Base-by-base conservation (phyloP, 1,140 invertebrate species). In the Lanistes nyassanus region DNA sequence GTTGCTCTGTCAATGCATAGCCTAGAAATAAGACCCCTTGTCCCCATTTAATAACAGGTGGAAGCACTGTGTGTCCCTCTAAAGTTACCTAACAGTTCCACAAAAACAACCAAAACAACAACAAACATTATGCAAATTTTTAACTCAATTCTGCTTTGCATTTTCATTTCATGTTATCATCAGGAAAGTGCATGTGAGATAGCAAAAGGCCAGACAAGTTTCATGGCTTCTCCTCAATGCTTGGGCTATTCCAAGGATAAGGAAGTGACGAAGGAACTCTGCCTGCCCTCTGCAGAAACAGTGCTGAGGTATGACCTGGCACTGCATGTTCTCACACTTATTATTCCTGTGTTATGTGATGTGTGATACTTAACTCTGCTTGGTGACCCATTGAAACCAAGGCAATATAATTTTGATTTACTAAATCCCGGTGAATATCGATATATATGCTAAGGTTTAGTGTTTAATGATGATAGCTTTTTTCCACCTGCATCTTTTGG, bases 121-220 rank as follows among this genome's bases (percentile, higher is more conserved):
- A n/a, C n/a, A n/a, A n/a, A n/a, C n/a, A n/a, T n/a, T n/a, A n/a
- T n/a, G n/a, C n/a, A n/a, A n/a, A n/a, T n/a, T n/a, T n/a, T n/a
- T n/a, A n/a, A n/a, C n/a, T n/a, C n/a, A 47, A 11, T 2, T 13
- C 6, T 66, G 36, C 13, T 39, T 42, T 74, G n/a, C 21, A 62
- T 36, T 31, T 36, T 56, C 5, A n/a, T n/a, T 39, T 75, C 36
- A 3, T 55, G 26, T 60, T 56, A 26, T 65, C 87, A 90, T 56
- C 77, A 94, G 94, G 90, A 93, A 3, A 91, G 94, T 87, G 97
- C 97, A 13, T 99, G 97, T 89, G 93, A 96, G 84, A 95, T 96
- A 87, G 93, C 97, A 19, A 81, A 79, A 34, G 92, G 94, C 29
- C 91, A 93, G 65, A 94, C 93, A 75, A 93, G 93, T 6, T 89